Conservation (phyloP, 2,797 vertebrate species). For the Danio aesculapii region DNA sequence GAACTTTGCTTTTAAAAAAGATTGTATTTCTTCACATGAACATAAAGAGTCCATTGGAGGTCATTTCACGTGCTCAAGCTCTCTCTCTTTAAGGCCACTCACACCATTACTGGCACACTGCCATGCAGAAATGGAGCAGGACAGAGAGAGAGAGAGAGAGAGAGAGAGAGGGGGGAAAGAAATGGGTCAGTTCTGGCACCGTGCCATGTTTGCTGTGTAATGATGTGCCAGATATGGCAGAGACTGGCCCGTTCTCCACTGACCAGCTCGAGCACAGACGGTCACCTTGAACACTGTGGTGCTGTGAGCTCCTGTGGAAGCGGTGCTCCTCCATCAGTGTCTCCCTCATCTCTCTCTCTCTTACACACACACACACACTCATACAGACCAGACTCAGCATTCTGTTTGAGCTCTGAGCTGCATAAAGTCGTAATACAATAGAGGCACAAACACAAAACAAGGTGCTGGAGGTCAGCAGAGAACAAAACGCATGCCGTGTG, state of each 20-base stretch:
- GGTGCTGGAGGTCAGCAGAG: constrained; percentile 32
- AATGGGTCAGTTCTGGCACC: constrained; percentile 68
- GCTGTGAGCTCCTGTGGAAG: background rate
- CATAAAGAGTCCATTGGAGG: constrained; percentile 44
- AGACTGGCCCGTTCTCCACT: constrained; percentile 48
- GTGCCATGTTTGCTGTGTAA: constrained; percentile 75
- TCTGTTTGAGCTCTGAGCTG: constrained; percentile 12
- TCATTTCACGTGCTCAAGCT: constrained; percentile 43
- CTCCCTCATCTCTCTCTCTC: constrained; percentile 22
- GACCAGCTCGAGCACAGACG: constrained; percentile 75
- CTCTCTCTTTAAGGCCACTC: constrained; percentile 40
- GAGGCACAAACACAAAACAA: constrained; percentile 28
- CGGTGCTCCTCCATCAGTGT: constrained; percentile 19
- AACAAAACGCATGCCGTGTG: constrained; percentile 11
- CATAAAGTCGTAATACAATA: constrained; percentile 30
- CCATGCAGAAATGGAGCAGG: constrained; percentile 33
- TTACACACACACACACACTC: background rate
- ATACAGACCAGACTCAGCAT: constrained; percentile 30
- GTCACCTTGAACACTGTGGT: constrained; percentile 79
- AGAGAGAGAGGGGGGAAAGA: no score
- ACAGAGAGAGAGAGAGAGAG: constrained; percentile 38
- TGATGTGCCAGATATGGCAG: constrained; percentile 72
- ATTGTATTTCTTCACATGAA: constrained; percentile 7
- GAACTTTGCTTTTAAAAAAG: background rate
- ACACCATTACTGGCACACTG: constrained; percentile 49